Percentiles rank a stretch among this genome's conserved stretches.
These are phyloP conservation scores for Exaiptasia diaphana DNA, from an alignment of 64 coral and sea anemone species.

Conservation along the genomic window DNA sequence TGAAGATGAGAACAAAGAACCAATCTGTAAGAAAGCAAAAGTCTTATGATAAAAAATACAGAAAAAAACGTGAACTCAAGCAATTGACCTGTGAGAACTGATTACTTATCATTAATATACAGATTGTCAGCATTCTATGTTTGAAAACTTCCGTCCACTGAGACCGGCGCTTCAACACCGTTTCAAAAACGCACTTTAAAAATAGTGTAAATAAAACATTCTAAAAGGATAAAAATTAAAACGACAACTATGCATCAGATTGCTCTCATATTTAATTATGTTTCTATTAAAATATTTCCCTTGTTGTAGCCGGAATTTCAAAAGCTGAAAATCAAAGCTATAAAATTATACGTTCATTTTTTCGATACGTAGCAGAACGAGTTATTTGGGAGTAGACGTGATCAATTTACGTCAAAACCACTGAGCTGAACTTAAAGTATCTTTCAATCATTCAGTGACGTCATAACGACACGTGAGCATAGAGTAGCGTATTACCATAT, in stretches of 20 bases:
- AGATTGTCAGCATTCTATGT: no score
- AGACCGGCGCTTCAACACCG: no score
- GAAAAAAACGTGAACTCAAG: neutral
- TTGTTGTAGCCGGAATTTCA: no score
- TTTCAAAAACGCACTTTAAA: no score
- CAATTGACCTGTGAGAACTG: neutral
- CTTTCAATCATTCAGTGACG: neutral
- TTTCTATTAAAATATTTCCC: no score
- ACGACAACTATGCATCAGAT: no score
- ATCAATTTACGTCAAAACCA: neutral
- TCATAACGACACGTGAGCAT: neutral
- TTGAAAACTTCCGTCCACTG: no score
- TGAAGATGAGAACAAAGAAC: constrained; percentile 14
- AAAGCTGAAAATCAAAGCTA: no score
- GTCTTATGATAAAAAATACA: neutral
- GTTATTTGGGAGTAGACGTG: neutral
- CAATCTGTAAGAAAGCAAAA: constrained; percentile 10
- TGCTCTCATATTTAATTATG: no score
- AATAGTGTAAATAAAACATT: no score
- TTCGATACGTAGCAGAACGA: neutral
- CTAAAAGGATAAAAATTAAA: no score
- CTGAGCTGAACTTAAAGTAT: neutral
- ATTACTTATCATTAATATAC: no score
- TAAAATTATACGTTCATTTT: neutral
- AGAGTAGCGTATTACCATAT: neutral